Percentiles rank a stretch among this genome's conserved stretches.
phyloP scores from a whole-genome alignment of 2,797 vertebrate species.

The Holocentrus rufus region DNA sequence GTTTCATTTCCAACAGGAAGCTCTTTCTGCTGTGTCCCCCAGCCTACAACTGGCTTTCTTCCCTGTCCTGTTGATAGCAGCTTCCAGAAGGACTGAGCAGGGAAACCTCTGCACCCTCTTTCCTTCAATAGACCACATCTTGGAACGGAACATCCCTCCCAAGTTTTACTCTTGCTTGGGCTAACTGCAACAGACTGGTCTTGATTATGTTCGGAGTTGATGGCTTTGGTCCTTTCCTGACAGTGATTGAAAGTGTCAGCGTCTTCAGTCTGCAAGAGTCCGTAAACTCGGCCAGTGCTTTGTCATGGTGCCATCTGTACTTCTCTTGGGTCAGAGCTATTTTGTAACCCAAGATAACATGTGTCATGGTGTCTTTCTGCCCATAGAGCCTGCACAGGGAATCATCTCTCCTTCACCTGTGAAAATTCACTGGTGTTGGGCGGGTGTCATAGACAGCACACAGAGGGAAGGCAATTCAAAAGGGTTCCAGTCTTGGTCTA shows the following conservation, averaged over 20 bases:
- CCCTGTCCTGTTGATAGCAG: neutral
- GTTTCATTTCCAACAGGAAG: constrained; percentile 15
- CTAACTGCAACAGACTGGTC: too few relatives aligned
- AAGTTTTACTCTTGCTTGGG: too few relatives aligned
- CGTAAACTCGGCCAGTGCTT: neutral
- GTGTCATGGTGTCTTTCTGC: neutral
- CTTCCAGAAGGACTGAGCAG: neutral
- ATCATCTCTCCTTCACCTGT: neutral
- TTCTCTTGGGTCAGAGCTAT: neutral
- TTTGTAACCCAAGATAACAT: neutral
- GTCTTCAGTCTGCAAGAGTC: neutral
- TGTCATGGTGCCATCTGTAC: constrained; percentile 5
- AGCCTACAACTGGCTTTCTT: neutral
- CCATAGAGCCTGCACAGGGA: neutral
- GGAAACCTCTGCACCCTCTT: neutral
- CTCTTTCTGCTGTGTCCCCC: neutral
- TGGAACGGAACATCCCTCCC: too few relatives aligned
- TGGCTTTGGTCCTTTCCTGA: neutral
- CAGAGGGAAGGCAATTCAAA: neutral
- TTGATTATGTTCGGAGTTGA: neutral
- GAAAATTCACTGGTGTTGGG: neutral
- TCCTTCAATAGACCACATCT: too few relatives aligned
- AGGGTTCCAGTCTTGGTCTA: constrained; percentile 14
- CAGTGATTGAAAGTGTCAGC: neutral
- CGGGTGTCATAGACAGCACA: neutral